Evolutionary conservation across 2,797 vertebrate species (phyloP), one percentile per base, ranked within the genome.

Genomic region (Siniperca scherzeri): DNA sequence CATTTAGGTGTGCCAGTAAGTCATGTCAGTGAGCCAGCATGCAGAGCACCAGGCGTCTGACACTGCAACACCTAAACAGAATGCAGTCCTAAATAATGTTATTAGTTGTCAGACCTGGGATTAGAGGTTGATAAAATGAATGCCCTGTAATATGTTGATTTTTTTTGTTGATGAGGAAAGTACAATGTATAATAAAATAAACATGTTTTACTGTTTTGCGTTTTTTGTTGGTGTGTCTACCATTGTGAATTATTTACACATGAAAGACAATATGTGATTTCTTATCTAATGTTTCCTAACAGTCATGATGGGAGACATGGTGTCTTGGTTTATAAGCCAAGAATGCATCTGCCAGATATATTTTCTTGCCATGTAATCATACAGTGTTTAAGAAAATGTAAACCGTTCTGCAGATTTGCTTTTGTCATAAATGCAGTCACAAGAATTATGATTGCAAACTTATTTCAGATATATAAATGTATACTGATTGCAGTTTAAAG

Each of bases 121-220:
- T 25, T 5, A 46, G 17, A 65, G 6, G n/a, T 3, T 14, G 25
- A 27, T 42, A 14, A 9, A 74, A 30, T 25, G 0, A 68, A 67
- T 73, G 48, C 65, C 38, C 61, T n/a, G 40, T 25, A 64, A 78
- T 52, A 52, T 46, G 19, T n/a, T 50, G 53, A 33, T 74, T 75
- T 67, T 73, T 55, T 75, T 53, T 83, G 60, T 80, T 73, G 52
- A 82, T 83, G 75, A 70, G 10, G 27, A 78, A 87, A 65, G 50
- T 82, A 59, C 48, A 50, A 78, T 83, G 89, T 85, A 80, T 83
- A 92, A 92, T 92, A 88, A 90, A 91, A 38, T 30, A 21, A 85
- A 70, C 65, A 73, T 83, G 85, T 91, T 90, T 90, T 83, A 69
- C 16, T 79, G 70, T 65, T 83, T 78, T 67, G 40, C 27, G 40